Evolutionary conservation across 2,113 vertebrate genomes (phyloP), one percentile per base, ranked within the genome.

Genomic region (Phyllopteryx taeniolatus): DNA sequence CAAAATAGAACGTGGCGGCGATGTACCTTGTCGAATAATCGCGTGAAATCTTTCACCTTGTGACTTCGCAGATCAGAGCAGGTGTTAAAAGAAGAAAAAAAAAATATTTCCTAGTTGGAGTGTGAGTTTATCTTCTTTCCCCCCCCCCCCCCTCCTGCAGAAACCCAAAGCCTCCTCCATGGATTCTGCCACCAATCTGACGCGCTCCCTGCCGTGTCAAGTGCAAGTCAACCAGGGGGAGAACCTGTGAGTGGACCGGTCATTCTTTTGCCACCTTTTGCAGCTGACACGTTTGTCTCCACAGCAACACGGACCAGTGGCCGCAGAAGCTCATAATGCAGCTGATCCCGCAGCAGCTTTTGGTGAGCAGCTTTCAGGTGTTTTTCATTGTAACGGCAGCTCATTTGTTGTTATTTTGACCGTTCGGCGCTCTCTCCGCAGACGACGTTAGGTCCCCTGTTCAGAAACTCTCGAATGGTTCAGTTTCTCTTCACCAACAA

Each of bases 291-390:
- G 11, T 39, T 59, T 22, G 13, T 64, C n/a, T 14, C n/a, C 62
- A 33, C 90, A 96, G 96, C 76, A 97, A 96, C 84, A 94, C 96
- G 0, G 96, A 97, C 71, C 95, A 97, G 84, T 97, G 96, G 96
- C 96, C 96, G 0, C 95, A 96, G 88, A 97, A 97, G 73, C 92
- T 97, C 53, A 96, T 97, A 81, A 97, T 97, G 96, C 96, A 97
- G 89, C 91, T 97, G 42, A 97, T 97, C 82, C 96, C 96, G 0
- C 96, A 97, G 74, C 95, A 96, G 81, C 87, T 97, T 59, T 80
- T 97, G 92, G 96, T 97, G 87, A 89, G 91, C 62, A 2, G 0
- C 0, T 54, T 49, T 20, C 14, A 8, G 20, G 0, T 75, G 51
- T 67, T 20, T 46, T 13, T 13, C 14, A 44, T 43, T 44, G 19